Conservation (phyloP, 2,113 vertebrate genomes). For the Hemibagrus wyckioides region DNA sequence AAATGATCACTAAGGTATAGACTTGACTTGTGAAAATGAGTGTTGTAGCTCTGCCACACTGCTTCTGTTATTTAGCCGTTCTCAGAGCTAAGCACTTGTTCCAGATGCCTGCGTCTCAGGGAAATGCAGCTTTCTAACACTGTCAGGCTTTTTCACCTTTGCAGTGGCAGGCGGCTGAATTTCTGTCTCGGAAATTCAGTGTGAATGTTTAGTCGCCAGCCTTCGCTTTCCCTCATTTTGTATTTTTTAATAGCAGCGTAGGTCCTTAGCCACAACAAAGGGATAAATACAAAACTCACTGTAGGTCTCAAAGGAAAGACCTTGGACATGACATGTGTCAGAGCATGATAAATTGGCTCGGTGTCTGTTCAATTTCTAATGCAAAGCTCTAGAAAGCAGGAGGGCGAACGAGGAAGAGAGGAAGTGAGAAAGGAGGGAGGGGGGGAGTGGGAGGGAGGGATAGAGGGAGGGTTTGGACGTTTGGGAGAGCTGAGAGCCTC, state of each 20-base stretch:
- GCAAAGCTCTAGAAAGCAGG: conserved; percentile 94
- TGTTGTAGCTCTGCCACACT: neutral
- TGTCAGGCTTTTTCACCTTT: conserved; percentile 72
- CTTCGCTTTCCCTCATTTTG: conserved; percentile 63
- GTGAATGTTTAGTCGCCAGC: conserved; percentile 65
- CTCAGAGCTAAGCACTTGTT: conserved; percentile 48
- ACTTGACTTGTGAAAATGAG: neutral
- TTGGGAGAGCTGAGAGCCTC: conserved; percentile 82
- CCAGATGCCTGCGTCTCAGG: conserved; percentile 77
- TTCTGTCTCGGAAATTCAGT: conserved; percentile 69
- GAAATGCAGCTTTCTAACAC: conserved; percentile 73
- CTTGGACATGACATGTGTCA: conserved; percentile 99
- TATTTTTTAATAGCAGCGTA: conserved; percentile 80
- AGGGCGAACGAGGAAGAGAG: conserved; percentile 45
- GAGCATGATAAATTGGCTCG: conserved; percentile 98
- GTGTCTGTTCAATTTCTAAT: conserved; percentile 99
- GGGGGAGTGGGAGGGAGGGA: conserved; percentile 46
- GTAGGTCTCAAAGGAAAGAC: conserved; percentile 93
- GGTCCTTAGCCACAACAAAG: conserved; percentile 87
- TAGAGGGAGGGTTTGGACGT: conserved; percentile 77
- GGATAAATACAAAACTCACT: conserved; percentile 91
- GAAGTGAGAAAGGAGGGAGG: conserved; percentile 43
- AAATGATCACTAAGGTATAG: neutral
- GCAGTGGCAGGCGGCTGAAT: conserved; percentile 61
- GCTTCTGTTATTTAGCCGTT: conserved; percentile 32